These are phyloP conservation scores for Dryobotodes eremita DNA, from an alignment of 2,888 invertebrate species.

Conservation along the genomic window DNA sequence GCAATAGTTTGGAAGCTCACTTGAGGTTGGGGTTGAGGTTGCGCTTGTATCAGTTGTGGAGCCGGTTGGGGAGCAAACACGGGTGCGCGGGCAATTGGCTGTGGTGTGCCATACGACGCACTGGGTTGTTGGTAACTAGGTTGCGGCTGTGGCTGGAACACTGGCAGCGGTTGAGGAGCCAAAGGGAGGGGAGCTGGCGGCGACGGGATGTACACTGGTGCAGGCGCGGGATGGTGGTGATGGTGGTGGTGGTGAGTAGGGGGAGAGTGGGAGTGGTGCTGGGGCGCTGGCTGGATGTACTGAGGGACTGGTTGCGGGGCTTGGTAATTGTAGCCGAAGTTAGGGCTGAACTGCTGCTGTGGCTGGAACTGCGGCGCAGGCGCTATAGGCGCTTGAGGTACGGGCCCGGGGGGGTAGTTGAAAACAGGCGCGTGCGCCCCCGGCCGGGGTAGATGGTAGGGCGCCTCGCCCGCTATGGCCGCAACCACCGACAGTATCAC, in stretches of 20 bases:
- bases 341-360: conserved; percentile 66
- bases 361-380: conserved; percentile 62
- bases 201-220: conserved; percentile 42
- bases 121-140: conserved; percentile 63
- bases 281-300: conserved; percentile 68
- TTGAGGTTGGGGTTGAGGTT: conserved; percentile 55
- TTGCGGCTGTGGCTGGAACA: conserved; percentile 60
- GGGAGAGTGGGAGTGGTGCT: conserved; percentile 44
- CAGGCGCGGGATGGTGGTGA: conserved; percentile 45
- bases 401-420: conserved; percentile 73
- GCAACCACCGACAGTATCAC: conserved; percentile 81
- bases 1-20: conserved; percentile 49
- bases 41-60: conserved; percentile 65
- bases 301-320: conserved; percentile 70
- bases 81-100: conserved; percentile 42
- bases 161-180: conserved; percentile 37
- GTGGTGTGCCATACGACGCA: conserved; percentile 59
- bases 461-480: conserved; percentile 83
- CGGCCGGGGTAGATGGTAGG: conserved; percentile 85
- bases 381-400: conserved; percentile 67
- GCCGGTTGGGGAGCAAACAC: conserved; percentile 56
- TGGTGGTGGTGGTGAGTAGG: conserved; percentile 61
- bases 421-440: conserved; percentile 76
- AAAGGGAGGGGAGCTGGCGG: conserved; percentile 39
- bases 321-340: conserved; percentile 75